Evolutionary conservation across 1,140 invertebrate genomes (phyloP), one percentile per base, ranked within the genome.

Genomic region (Pachypsylla venusta): DNA sequence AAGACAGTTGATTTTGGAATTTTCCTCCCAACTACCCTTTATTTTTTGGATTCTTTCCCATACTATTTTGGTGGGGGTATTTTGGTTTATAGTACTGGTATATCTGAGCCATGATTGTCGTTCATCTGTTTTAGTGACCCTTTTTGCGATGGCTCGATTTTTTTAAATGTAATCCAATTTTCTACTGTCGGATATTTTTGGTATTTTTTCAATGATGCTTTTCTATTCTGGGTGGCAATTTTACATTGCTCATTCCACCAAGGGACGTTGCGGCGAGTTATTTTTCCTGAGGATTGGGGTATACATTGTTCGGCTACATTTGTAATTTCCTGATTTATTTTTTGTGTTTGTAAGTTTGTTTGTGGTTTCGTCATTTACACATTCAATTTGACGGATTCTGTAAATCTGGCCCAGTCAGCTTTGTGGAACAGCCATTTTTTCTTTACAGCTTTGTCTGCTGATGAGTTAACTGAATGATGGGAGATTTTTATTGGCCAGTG

Each of bases 31-130:
- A 10, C 20, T 56, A 13, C 26, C 20, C 24, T 56, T 56, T 30
- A 56, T 56, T 56, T 56, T n/a, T 22, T 22, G 20, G 10, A 25
- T n/a, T n/a, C 10, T 56, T 56, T 56, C 25, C 55, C n/a, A 26
- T 7, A 56, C n/a, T 10, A 28, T 25, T 5, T 35, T n/a, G 4
- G 24, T 56, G 4, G 14, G n/a, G 13, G 19, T 40, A 56, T 53
- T 10, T 55, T 27, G 25, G 24, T 64, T 66, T 57, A 19, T 54
- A 28, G 35, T 56, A 62, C 54, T 57, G 62, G 62, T 5, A 39
- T 30, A 62, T 10, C 55, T 5, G 56, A 48, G 26, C 22, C 48
- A 22, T 26, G 25, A 28, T 56, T 54, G 57, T 63, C 62, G 53
- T 61, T 35, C 22, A 53, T 27, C 60, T 57, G 25, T 67, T 35